phyloP scores from a whole-genome alignment of 1,140 invertebrate genomes.

The Eufriesea mexicana region DNA sequence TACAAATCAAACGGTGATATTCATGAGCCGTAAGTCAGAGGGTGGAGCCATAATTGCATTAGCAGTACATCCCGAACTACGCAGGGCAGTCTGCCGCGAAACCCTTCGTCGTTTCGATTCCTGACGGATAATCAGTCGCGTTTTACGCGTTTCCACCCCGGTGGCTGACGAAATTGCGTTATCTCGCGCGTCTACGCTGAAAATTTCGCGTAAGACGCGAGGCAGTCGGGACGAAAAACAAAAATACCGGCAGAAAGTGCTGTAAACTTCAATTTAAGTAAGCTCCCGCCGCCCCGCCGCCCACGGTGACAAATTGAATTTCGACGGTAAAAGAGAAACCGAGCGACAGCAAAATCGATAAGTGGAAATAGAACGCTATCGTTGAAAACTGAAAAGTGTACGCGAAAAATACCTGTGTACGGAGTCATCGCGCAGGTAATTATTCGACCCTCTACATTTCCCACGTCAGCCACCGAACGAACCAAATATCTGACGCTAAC shows the following conservation, averaged over 20 bases:
- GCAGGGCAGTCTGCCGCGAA: constrained; percentile 37
- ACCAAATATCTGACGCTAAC: too few species aligned
- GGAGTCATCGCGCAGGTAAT: not conserved
- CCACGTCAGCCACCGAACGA: too few species aligned
- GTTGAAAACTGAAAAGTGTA: not conserved
- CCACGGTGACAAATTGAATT: constrained; percentile 23
- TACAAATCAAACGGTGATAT: constrained; percentile 70
- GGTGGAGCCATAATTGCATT: constrained; percentile 66
- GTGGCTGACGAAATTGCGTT: constrained; percentile 36
- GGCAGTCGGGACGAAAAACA: not conserved
- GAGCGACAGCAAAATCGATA: constrained; percentile 22
- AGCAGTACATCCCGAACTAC: constrained; percentile 58
- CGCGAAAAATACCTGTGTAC: not conserved
- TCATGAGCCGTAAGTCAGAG: constrained; percentile 62
- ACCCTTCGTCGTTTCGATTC: constrained; percentile 56
- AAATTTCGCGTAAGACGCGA: constrained; percentile 22
- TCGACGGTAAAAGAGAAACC: not conserved
- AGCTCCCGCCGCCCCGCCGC: not conserved
- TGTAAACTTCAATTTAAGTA: constrained; percentile 22
- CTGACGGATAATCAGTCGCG: constrained; percentile 60
- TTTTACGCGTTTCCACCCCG: constrained; percentile 56
- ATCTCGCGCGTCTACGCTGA: constrained; percentile 6
- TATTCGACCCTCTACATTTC: too few species aligned
- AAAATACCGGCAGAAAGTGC: constrained; percentile 30
- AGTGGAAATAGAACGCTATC: not conserved